Evolutionary conservation across 2,888 invertebrate genomes (phyloP).

Genomic region (Melieria crassipennis): DNA sequence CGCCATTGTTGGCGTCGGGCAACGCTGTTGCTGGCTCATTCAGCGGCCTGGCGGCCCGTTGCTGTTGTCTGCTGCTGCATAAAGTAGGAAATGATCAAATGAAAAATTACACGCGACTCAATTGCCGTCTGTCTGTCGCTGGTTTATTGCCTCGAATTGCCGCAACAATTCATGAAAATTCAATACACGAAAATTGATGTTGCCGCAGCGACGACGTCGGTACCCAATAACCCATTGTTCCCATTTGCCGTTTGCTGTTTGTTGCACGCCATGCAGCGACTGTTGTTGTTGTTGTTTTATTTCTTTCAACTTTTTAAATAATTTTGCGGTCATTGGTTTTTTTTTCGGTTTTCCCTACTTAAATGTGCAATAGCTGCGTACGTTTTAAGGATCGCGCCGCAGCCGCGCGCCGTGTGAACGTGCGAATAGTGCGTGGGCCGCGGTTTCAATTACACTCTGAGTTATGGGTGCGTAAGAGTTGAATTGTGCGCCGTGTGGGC

Average conservation of each 20-base stretch:
- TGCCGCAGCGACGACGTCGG: constrained; percentile 12
- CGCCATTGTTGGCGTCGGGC: constrained; percentile 11
- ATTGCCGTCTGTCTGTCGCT: constrained; percentile 1
- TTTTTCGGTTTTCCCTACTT: constrained; percentile 1
- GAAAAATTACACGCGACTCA: constrained; percentile 24
- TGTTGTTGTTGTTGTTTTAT: constrained; percentile 30
- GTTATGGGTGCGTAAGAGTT: constrained; percentile 42
- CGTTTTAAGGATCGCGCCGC: constrained; percentile 48
- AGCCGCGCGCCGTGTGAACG: constrained; percentile 39
- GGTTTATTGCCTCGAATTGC: not conserved
- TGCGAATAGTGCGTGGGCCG: constrained; percentile 51
- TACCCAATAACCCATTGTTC: constrained; percentile 41
- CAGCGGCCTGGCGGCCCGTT: constrained; percentile 3
- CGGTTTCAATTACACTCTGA: constrained; percentile 53
- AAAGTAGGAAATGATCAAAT: constrained; percentile 16
- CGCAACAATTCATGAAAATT: constrained; percentile 10
- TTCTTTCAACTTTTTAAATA: not conserved
- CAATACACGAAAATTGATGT: constrained; percentile 17
- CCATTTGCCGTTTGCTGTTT: constrained; percentile 19
- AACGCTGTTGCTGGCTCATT: not conserved
- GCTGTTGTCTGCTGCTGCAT: constrained; percentile 23
- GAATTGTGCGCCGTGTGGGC: not conserved
- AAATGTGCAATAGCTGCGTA: not conserved
- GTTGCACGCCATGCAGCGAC: constrained; percentile 19
- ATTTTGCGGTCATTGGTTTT: too few relatives aligned